Evolutionary conservation across 2,888 invertebrate species (phyloP).

Genomic region (Drosophila longiperda): DNA sequence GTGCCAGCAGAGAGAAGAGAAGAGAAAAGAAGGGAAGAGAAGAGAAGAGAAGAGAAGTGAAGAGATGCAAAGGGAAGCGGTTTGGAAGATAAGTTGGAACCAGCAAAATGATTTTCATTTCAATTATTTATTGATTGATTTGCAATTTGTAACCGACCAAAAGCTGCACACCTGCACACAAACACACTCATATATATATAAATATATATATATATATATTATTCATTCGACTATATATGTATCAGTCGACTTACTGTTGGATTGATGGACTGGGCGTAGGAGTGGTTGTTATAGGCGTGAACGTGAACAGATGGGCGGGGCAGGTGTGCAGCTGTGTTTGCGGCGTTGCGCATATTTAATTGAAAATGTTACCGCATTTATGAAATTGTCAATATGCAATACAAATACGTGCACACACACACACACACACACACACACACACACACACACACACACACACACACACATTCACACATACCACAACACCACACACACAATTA

Average conservation of each 20-base stretch:
- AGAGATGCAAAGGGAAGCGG: background rate
- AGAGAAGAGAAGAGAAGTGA: too few relatives aligned
- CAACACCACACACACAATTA: slow-evolving; percentile 18
- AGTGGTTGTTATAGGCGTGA: slow-evolving; percentile 1
- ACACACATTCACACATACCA: slow-evolving; percentile 8
- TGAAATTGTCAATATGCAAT: slow-evolving; percentile 78
- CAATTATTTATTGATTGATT: slow-evolving; percentile 82
- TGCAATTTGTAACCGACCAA: slow-evolving; percentile 82
- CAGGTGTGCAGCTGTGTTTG: slow-evolving; percentile 69
- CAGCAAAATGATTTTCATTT: slow-evolving; percentile 82
- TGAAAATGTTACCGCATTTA: slow-evolving; percentile 81
- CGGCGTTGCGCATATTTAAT: slow-evolving; percentile 78
- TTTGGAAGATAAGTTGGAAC: slow-evolving; percentile 76
- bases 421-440: slow-evolving; percentile 9
- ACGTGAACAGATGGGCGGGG: slow-evolving; percentile 32
- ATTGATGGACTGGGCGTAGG: slow-evolving; percentile 61
- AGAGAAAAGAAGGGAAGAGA: background rate
- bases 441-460: slow-evolving; percentile 10
- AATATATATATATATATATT: slow-evolving; percentile 45
- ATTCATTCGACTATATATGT: slow-evolving; percentile 68
- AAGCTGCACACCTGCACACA: slow-evolving; percentile 77
- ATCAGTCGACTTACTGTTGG: slow-evolving; percentile 69
- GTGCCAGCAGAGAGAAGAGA: background rate
- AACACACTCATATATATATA: slow-evolving; percentile 5
- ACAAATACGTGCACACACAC: slow-evolving; percentile 52